Conservation (phyloP, 2,888 invertebrate genomes). For the Xanthostigma xanthostigma region DNA sequence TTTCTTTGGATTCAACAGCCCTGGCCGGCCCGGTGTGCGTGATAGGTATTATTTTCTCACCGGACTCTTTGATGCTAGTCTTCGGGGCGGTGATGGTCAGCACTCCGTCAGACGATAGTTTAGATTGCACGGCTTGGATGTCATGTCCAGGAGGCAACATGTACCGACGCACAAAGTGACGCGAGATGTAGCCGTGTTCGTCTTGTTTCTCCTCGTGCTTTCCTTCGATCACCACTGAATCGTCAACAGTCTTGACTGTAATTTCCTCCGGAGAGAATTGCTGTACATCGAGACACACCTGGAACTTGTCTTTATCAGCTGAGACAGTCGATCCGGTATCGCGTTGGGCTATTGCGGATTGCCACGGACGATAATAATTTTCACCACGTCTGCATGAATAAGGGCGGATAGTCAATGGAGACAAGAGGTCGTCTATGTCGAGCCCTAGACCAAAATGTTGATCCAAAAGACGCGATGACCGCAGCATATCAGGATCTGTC, state of each 20-base stretch:
- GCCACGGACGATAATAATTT: conserved; percentile 32
- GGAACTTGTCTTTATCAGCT: conserved; percentile 49
- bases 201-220: conserved; percentile 34
- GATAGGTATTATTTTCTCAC: conserved; percentile 1
- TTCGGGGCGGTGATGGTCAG: conserved; percentile 31
- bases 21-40: neutral
- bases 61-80: conserved; percentile 18
- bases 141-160: conserved; percentile 30
- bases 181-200: conserved; percentile 32
- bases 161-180: conserved; percentile 33
- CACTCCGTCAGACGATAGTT: conserved; percentile 31
- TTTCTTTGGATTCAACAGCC: conserved; percentile 27
- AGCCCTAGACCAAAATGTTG: conserved; percentile 38
- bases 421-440: conserved; percentile 33
- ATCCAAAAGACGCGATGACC: conserved; percentile 33
- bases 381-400: neutral
- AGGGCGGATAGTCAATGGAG: conserved; percentile 11
- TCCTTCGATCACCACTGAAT: conserved; percentile 30
- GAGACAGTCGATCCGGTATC: conserved; percentile 38
- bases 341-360: conserved; percentile 32
- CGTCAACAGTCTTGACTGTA: conserved; percentile 29
- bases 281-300: conserved; percentile 58
- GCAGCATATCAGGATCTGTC: conserved; percentile 18
- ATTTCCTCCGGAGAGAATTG: conserved; percentile 40
- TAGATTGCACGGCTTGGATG: conserved; percentile 27